Conservation (phyloP, 2,888 invertebrate genomes). For the Odontomyia ornata region DNA sequence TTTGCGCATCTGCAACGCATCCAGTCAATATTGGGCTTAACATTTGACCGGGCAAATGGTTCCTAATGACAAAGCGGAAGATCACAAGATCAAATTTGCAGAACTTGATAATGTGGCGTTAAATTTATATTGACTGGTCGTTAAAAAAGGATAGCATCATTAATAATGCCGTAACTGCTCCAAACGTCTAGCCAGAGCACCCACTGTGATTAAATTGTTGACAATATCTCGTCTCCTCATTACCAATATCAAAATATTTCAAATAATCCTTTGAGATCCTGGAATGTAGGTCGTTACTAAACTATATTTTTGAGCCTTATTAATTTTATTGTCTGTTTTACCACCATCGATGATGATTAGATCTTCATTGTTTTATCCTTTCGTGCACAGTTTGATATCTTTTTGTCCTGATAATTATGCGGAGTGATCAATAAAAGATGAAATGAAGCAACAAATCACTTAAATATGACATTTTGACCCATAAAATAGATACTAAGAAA, state of each 20-base stretch:
- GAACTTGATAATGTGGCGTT: background rate
- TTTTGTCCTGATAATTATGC: constrained; percentile 1
- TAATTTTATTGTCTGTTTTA: constrained; percentile 9
- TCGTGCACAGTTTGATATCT: constrained; percentile 24
- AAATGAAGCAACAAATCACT: constrained; percentile 41
- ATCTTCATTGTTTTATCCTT: background rate
- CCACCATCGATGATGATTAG: constrained; percentile 27
- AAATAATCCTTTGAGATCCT: background rate
- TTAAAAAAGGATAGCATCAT: background rate
- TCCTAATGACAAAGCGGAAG: constrained; percentile 40
- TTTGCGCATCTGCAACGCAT: constrained; percentile 25
- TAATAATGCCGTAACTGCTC: background rate
- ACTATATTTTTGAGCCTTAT: constrained; percentile 16
- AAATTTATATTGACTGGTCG: constrained; percentile 29
- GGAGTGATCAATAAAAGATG: background rate
- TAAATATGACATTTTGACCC: background rate
- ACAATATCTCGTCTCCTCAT: constrained; percentile 27
- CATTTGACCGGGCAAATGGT: constrained; percentile 25
- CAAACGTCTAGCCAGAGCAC: background rate
- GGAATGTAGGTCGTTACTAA: constrained; percentile 26
- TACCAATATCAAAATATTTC: constrained; percentile 1
- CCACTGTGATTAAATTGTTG: constrained; percentile 8
- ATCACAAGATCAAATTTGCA: background rate
- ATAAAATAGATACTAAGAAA: too few species aligned
- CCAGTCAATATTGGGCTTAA: background rate